Percentiles rank a stretch among this genome's conserved stretches.
Evolutionary conservation across 2,113 vertebrate genomes (phyloP).

Genomic region (Syngnathoides biaculeatus): DNA sequence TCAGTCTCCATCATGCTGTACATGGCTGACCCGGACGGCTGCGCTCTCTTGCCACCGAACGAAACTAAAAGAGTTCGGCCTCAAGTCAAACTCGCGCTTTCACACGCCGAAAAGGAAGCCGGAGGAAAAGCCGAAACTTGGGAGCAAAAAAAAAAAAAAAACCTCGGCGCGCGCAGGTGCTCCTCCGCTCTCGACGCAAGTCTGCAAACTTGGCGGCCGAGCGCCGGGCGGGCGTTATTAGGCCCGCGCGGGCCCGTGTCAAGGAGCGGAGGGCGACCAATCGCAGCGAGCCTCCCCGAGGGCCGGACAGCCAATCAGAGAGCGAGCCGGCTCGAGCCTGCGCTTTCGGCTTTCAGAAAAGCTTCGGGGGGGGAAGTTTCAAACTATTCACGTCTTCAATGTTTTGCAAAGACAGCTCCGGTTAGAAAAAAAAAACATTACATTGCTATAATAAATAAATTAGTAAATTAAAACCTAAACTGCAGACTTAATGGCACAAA

Average conservation of each 20-base stretch:
- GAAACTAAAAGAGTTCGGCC: constrained; percentile 43
- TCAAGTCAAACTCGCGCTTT: neutral
- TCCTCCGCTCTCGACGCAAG: constrained; percentile 66
- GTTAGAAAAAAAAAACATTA: too few species aligned
- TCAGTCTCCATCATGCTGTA: constrained; percentile 96
- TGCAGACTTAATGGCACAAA: too few species aligned
- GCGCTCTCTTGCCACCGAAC: constrained; percentile 16
- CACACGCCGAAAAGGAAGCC: neutral
- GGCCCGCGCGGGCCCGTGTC: constrained; percentile 70
- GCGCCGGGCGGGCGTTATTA: constrained; percentile 72
- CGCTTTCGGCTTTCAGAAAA: constrained; percentile 56
- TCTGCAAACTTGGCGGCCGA: constrained; percentile 73
- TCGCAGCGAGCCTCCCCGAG: constrained; percentile 69
- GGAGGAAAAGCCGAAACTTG: too few species aligned
- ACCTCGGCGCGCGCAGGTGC: constrained; percentile 11
- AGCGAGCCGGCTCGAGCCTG: constrained; percentile 8
- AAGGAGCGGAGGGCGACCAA: constrained; percentile 80
- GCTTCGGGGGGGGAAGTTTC: too few species aligned
- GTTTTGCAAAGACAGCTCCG: neutral
- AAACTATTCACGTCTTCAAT: too few species aligned
- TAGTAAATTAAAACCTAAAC: too few species aligned
- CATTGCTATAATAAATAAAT: too few species aligned
- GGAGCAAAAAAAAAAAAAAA: too few species aligned
- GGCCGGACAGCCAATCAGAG: constrained; percentile 37
- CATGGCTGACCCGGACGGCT: constrained; percentile 69